Base-by-base conservation (phyloP, 2,113 vertebrate species). In the Chaetorhynchus papuensis region DNA sequence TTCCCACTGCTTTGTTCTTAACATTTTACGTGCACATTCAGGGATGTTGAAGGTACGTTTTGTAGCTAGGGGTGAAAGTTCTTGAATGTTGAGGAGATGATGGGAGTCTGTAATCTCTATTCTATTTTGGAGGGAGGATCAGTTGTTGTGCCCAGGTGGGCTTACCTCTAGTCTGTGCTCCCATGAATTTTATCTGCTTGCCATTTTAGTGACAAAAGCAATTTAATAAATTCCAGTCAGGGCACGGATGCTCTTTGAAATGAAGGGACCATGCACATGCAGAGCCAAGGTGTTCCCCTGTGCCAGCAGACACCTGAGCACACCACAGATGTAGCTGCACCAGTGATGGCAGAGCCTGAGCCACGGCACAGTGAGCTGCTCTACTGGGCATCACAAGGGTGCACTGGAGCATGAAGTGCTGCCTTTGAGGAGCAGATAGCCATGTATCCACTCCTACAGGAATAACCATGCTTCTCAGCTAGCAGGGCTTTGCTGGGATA, bases 301-400 rank as follows among this genome's bases (percentile, higher is more conserved):
- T 60, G 44, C 28, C 39, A 59, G 42, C 8, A 5, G 10, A 12
- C 11, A 57, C 13, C 31, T 66, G 60, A 87, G 41, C 4, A 12
- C 13, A 65, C 10, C 47, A 31, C 42, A 87, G 27, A 22, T 1
- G 1, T 9, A 53, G 31, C 45, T 41, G 47, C 3, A 3, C 17
- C 63, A 63, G 33, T 13, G 57, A 24, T 3, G 2, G 35, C 71
- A 42, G 16, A 72, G 49, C 28, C 87, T 33, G 21, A 79, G 42
- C 37, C 54, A 30, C 0, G 0, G 3, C 4, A 1, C 12, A 5
- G 57, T 0, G 1, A 42, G 27, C 26, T 61, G 57, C 17, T n/a
- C 22, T 57, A 52, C 26, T 2, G 2, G 60, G 47, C 3, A 31
- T 27, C 28, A 6, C 31, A 39, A 79, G 19, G 16, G 44, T 28